phyloP scores from a whole-genome alignment of 1,140 invertebrate species.

The Anadara kagoshimensis region DNA sequence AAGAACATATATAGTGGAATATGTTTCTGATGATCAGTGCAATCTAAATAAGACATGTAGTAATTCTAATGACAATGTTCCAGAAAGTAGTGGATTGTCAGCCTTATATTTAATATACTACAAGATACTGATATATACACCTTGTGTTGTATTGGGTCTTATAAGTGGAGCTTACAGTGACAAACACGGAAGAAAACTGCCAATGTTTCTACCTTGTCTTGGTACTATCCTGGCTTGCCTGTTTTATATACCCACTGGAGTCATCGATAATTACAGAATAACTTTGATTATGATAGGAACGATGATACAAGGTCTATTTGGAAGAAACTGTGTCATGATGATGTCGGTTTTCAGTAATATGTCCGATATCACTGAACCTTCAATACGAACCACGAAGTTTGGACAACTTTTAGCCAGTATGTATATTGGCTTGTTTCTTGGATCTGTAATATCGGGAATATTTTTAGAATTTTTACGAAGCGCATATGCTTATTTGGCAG shows the following conservation, averaged over 20 bases:
- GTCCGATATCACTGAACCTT: constrained; percentile 58
- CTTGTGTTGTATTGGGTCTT: constrained; percentile 66
- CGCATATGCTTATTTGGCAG: constrained; percentile 50
- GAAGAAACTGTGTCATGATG: constrained; percentile 67
- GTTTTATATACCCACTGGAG: constrained; percentile 59
- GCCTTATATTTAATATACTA: constrained; percentile 59
- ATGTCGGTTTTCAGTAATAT: constrained; percentile 72
- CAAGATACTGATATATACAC: constrained; percentile 65
- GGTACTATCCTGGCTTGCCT: constrained; percentile 63
- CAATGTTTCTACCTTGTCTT: constrained; percentile 67
- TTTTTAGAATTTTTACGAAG: constrained; percentile 53
- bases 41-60: too few relatives aligned
- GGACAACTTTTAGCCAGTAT: constrained; percentile 67
- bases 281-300: constrained; percentile 61
- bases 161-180: constrained; percentile 73
- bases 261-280: constrained; percentile 30
- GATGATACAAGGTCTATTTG: constrained; percentile 60
- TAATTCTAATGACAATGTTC: too few relatives aligned
- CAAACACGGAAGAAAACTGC: constrained; percentile 66
- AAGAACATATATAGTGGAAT: too few relatives aligned
- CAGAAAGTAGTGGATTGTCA: too few relatives aligned
- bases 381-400: constrained; percentile 59
- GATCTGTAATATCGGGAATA: constrained; percentile 61
- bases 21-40: too few relatives aligned
- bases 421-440: constrained; percentile 68